These are phyloP conservation scores for Bubo blakistoni DNA, from an alignment of 2,113 vertebrate genomes.

Conservation along the genomic window DNA sequence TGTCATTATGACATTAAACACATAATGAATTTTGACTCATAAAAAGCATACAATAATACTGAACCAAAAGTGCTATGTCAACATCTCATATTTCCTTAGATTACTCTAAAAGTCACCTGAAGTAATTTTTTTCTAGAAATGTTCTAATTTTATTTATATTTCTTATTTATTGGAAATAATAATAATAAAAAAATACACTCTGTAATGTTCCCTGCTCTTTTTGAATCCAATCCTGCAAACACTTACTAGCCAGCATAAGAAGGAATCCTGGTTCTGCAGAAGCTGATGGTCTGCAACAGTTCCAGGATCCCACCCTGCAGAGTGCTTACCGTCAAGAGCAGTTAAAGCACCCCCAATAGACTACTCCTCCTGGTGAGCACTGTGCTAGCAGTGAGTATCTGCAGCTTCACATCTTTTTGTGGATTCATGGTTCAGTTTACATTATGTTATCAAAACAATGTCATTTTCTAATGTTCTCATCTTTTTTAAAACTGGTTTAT, in stretches of 20 bases:
- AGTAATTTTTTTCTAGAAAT: not conserved
- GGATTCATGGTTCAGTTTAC: conserved; percentile 48
- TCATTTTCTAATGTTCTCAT: not conserved
- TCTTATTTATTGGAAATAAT: conserved; percentile 44
- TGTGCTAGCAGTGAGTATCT: not conserved
- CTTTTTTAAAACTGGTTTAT: not conserved
- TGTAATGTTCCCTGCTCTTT: conserved; percentile 41
- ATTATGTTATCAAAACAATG: not conserved
- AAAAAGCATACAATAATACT: not conserved
- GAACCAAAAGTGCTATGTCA: conserved; percentile 43
- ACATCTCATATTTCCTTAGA: not conserved
- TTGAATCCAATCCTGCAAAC: not conserved
- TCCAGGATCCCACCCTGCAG: not conserved
- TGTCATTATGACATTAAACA: not conserved
- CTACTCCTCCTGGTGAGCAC: not conserved
- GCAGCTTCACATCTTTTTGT: conserved; percentile 37
- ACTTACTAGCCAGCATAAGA: not conserved
- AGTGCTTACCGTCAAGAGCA: not conserved
- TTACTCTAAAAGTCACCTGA: conserved; percentile 10
- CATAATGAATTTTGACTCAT: not conserved
- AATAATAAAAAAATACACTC: conserved; percentile 48
- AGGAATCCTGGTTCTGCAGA: not conserved
- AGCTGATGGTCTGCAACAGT: not conserved
- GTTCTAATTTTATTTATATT: conserved; percentile 17
- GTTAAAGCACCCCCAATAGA: not conserved